phyloP scores from a whole-genome alignment of 2,888 invertebrate genomes.

The Eumacrocentrus americanus region DNA sequence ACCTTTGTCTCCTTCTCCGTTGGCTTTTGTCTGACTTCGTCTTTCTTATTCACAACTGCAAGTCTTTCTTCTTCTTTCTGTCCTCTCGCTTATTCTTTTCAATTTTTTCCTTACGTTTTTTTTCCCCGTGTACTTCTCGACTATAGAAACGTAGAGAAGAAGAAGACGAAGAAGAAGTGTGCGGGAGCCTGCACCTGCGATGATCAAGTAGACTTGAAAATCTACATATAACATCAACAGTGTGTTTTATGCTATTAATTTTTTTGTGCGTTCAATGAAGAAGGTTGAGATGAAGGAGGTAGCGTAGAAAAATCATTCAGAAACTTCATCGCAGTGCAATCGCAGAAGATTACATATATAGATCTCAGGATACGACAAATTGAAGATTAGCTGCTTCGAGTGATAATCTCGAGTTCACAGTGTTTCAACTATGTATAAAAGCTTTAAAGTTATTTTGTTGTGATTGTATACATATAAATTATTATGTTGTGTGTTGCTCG shows the following conservation, averaged over 20 bases:
- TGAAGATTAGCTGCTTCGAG: too few species aligned
- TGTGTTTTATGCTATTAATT: background rate
- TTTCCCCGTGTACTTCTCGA: background rate
- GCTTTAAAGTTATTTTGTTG: too few species aligned
- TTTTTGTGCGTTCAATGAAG: background rate
- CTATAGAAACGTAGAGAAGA: too few species aligned
- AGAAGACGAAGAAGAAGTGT: too few species aligned
- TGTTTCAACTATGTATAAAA: too few species aligned
- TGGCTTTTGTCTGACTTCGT: constrained; percentile 9
- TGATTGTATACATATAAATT: too few species aligned
- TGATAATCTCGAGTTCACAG: too few species aligned
- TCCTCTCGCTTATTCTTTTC: background rate
- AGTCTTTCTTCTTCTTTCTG: background rate
- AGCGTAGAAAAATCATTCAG: background rate
- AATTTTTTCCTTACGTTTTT: background rate
- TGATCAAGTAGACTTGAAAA: background rate
- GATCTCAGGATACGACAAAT: too few species aligned
- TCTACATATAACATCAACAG: too few species aligned
- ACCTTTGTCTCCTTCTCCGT: constrained; percentile 15
- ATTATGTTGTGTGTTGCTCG: background rate
- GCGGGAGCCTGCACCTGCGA: too few species aligned
- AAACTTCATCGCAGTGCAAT: background rate
- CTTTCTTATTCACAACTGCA: constrained; percentile 7
- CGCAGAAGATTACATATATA: too few species aligned
- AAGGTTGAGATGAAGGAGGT: background rate